Base-by-base conservation (phyloP, 1,140 invertebrate genomes). In the Monochamus saltuarius region DNA sequence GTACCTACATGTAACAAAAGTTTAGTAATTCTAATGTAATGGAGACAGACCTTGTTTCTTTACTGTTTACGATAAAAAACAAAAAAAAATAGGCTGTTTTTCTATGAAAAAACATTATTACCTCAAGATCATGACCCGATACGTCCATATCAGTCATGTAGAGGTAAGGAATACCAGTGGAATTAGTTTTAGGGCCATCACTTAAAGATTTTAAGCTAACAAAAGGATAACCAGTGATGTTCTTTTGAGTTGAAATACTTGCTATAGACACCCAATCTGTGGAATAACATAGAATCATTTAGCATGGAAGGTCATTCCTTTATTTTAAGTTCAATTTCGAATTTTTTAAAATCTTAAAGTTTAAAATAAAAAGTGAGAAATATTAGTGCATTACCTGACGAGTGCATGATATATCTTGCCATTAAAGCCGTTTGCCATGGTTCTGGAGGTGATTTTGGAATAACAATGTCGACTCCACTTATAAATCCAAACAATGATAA, bases 141-240 rank as follows among this genome's bases (percentile, higher is more conserved):
- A 87, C 85, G 69, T 92, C 91, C 75, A 91, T 72, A 13, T 86
- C 84, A 8, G 89, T 90, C 59, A 92, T 79, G 72, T 89, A 89
- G 64, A 92, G 82, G 61, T 90, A 92, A 16, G 90, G 89, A 37
- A 85, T 74, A 35, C 91, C 91, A 1, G 85, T 86, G 13, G 89
- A 89, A 57, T 87, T 86, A 11, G 78, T 73, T 22, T 81, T 56
- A 0, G 81, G 79, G 0, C 89, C 90, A 76, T 94, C 91, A 52
- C 84, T 85, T 3, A 90, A 80, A 0, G 90, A 88, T 59, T 88
- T 83, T 2, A 93, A 81, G 66, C 87, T 89, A 1, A 84, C 85
- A 73, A 89, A 90, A 1, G 91, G 91, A 74, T 83, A 91, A 0
- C 83, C 83, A 63, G 79, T 71, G 1, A 87, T 85, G 2, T 80